phyloP scores from a whole-genome alignment of 2,797 vertebrate species.

The Apodemus agrarius region DNA sequence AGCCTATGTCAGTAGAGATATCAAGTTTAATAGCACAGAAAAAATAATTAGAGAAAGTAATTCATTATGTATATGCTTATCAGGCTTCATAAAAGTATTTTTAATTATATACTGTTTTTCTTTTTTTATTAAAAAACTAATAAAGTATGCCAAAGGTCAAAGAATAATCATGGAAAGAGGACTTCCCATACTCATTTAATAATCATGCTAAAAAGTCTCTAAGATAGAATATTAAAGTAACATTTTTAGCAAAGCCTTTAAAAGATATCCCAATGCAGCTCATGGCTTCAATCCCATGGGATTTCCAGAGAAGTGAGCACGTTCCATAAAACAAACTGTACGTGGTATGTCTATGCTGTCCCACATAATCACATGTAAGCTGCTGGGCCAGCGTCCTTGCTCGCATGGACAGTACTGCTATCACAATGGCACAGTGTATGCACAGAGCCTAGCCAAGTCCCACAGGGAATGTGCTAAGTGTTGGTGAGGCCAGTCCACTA shows the following conservation, averaged over 20 bases:
- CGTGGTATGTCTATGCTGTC: not conserved
- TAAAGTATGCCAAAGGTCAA: constrained; percentile 66
- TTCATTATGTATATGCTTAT: constrained; percentile 60
- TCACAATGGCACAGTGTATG: not conserved
- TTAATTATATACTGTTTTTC: constrained; percentile 68
- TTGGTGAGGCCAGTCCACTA: not conserved
- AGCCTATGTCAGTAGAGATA: not conserved
- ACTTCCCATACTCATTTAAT: constrained; percentile 55
- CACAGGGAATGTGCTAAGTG: not conserved
- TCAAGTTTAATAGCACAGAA: constrained; percentile 15
- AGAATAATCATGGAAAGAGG: constrained; percentile 51
- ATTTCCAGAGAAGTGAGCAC: constrained; percentile 49
- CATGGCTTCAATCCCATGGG: not conserved
- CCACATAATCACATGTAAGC: constrained; percentile 26
- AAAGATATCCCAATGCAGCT: constrained; percentile 31
- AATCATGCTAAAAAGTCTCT: constrained; percentile 49
- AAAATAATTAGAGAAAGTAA: constrained; percentile 51
- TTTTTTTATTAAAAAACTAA: constrained; percentile 65
- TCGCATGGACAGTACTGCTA: not conserved
- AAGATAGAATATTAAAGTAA: constrained; percentile 56
- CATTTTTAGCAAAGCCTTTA: constrained; percentile 54
- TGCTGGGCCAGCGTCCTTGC: not conserved
- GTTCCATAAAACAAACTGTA: constrained; percentile 27
- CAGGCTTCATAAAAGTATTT: constrained; percentile 49
- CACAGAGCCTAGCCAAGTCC: not conserved